These are phyloP conservation scores for Bombus superbus DNA, from an alignment of 1,140 invertebrate species.

Conservation along the genomic window DNA sequence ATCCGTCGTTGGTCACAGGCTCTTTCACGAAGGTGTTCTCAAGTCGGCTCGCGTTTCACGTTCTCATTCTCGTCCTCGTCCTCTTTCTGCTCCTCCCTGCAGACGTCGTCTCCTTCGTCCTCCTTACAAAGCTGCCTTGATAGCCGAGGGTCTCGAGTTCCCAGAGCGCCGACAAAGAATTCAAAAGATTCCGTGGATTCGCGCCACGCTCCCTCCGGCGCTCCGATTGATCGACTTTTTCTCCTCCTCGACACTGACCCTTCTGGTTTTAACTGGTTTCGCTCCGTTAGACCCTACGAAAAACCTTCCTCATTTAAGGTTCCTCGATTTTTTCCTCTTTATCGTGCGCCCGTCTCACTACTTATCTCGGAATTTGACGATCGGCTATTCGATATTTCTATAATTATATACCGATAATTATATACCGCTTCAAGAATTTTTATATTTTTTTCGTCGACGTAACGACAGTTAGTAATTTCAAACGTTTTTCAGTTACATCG, in stretches of 20 bases:
- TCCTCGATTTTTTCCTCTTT: background rate
- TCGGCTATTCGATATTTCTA: background rate
- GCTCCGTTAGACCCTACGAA: no score
- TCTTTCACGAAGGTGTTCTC: conserved; percentile 61
- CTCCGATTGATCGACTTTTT: conserved; percentile 62
- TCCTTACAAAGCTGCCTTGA: conserved; percentile 33
- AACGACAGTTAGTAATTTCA: background rate
- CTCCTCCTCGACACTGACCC: conserved; percentile 5
- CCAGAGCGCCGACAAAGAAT: conserved; percentile 61
- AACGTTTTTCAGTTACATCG: background rate
- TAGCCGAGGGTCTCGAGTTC: conserved; percentile 30
- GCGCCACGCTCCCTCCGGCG: conserved; percentile 39
- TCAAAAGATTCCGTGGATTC: conserved; percentile 62
- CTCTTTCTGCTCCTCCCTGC: conserved; percentile 21
- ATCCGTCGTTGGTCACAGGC: background rate
- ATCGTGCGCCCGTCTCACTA: background rate
- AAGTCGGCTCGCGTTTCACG: conserved; percentile 58
- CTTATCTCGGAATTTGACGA: background rate
- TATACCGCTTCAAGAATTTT: background rate
- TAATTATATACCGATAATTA: background rate
- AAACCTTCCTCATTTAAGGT: background rate
- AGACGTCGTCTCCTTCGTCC: conserved; percentile 25
- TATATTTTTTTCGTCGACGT: background rate
- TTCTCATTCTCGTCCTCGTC: conserved; percentile 37
- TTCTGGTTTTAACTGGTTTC: conserved; percentile 32